Evolutionary conservation across 2,888 invertebrate species (phyloP).

Genomic region (Zhuqinia jingwanae): DNA sequence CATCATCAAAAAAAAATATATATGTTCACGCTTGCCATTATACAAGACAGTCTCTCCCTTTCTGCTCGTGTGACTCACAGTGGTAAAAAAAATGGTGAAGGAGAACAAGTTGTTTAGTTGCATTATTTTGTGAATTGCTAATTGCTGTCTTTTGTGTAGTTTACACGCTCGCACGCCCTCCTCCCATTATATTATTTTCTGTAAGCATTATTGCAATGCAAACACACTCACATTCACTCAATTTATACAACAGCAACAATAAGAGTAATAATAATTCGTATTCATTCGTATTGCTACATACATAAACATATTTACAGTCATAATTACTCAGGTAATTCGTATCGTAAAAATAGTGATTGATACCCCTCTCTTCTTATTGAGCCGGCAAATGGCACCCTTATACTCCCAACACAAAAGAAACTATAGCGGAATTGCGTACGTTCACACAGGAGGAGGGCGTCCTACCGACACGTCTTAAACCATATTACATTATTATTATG

Average conservation of each 20-base stretch:
- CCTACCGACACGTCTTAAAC: neutral
- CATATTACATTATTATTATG: conserved; percentile 14
- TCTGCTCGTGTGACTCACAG: conserved; percentile 8
- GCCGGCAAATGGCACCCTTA: neutral
- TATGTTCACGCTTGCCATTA: conserved; percentile 37
- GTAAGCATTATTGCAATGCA: neutral
- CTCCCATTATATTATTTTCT: conserved; percentile 39
- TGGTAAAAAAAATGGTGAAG: conserved; percentile 2
- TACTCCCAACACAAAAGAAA: neutral
- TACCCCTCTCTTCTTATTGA: conserved; percentile 34
- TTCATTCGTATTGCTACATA: conserved; percentile 10
- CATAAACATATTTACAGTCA: conserved; percentile 27
- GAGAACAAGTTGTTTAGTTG: conserved; percentile 7
- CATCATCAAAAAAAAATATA: neutral
- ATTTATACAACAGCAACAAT: too few species aligned
- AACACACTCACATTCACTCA: conserved; percentile 13
- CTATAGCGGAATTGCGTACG: neutral
- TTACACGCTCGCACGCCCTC: conserved; percentile 59
- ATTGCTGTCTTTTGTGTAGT: conserved; percentile 26
- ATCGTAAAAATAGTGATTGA: conserved; percentile 59
- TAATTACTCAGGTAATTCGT: conserved; percentile 42
- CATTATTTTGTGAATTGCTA: conserved; percentile 3
- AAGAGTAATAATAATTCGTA: too few species aligned
- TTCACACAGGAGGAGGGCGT: conserved; percentile 15
- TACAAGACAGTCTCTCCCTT: neutral